A percentile compares a stretch with the other conserved stretches of the same genome.
Evolutionary conservation across 2,113 vertebrate species (phyloP).

Genomic region (human): DNA sequence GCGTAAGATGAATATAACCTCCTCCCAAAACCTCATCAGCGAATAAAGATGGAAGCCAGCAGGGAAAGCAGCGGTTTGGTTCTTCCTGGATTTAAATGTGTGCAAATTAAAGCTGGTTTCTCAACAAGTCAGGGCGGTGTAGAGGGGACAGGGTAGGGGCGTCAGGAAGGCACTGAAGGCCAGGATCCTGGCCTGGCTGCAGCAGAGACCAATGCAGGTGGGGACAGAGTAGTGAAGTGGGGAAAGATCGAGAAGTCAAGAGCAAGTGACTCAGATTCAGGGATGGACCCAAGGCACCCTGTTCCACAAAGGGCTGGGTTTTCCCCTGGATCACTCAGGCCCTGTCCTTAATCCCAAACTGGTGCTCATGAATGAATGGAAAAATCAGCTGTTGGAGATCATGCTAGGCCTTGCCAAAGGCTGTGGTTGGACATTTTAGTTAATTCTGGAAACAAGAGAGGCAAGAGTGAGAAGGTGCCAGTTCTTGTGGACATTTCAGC

Average conservation of each 20-base stretch:
- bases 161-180: background rate
- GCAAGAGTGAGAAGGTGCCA: no score
- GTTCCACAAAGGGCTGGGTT: background rate
- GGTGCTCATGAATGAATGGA: accelerated
- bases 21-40: background rate
- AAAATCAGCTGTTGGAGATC: background rate
- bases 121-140: background rate
- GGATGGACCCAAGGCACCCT: background rate
- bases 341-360: background rate
- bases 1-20: background rate
- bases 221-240: background rate
- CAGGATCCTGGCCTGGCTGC: background rate
- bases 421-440: background rate
- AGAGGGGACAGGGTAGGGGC: background rate
- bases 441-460: background rate
- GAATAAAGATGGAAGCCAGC: background rate
- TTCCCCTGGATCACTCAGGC: background rate
- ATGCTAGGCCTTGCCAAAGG: background rate
- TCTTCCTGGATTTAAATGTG: background rate
- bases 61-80: background rate
- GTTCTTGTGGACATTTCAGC: background rate
- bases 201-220: background rate
- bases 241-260: background rate
- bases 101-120: no score
- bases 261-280: background rate